These are phyloP conservation scores for Halcyon senegalensis DNA, from an alignment of 2,113 vertebrate genomes.

Conservation along the genomic window DNA sequence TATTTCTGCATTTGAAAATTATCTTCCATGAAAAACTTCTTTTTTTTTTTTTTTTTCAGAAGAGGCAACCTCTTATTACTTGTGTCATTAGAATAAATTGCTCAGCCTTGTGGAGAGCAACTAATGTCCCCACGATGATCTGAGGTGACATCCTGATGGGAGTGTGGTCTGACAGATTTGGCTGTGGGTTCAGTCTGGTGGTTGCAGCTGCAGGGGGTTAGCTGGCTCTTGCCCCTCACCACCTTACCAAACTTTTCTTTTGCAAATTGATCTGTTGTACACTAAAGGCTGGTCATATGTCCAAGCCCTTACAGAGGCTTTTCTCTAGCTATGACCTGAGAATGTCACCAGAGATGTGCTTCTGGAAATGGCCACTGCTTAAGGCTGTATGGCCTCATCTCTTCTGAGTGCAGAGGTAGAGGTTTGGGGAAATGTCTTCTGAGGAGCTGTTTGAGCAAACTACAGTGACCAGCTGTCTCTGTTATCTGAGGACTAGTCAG, in stretches of 20 bases:
- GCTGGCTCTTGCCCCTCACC: accelerated
- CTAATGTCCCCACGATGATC: accelerated
- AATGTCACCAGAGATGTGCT: not conserved
- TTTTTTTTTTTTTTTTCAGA: not conserved
- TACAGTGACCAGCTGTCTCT: accelerated
- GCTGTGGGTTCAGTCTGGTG: not conserved
- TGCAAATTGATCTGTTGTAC: accelerated
- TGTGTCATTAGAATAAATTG: not conserved
- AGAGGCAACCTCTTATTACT: not conserved
- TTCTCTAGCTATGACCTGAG: not conserved
- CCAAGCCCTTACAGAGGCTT: not conserved
- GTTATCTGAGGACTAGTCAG: accelerated
- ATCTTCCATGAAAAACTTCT: not conserved
- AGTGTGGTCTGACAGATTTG: not conserved
- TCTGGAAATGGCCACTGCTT: not conserved
- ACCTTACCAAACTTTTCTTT: not conserved
- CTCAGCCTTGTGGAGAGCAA: not conserved
- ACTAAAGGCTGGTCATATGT: accelerated
- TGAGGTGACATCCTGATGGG: not conserved
- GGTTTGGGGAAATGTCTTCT: accelerated
- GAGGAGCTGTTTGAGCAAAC: not conserved
- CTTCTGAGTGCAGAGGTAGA: not conserved
- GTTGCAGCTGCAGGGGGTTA: accelerated
- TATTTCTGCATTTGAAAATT: not conserved
- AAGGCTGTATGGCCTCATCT: not conserved